Base-by-base conservation (phyloP, 2,888 invertebrate genomes). In the Drosophila niveifrons region DNA sequence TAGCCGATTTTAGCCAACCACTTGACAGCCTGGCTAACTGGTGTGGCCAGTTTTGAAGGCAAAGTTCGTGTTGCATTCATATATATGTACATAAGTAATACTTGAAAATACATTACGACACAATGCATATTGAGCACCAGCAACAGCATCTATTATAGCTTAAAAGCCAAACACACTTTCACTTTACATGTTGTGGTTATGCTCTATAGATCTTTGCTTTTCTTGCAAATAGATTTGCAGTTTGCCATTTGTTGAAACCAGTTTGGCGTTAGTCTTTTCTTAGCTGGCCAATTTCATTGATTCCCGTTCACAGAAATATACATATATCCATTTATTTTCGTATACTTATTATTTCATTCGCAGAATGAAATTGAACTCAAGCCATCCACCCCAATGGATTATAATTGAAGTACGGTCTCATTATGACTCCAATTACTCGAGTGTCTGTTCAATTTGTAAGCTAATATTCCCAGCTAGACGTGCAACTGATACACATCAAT, bases 391-490 rank as follows among this genome's bases (percentile, higher is more conserved):
- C 34, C 31, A 17, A 17, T 31, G 34, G 13, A 13, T 18, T 31
- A 10, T 23, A 41, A 53, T 29, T 29, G 11, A 41, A 41, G 2
- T 41, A 28, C 15, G 23, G 28, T 9, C 7, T 41, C 7, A 28
- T n/a, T 43, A 55, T 55, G 17, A 44, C 61, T 53, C 13, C 17
- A 67, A 66, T 75, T 69, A 58, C 39, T 43, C 13, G 23, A 59
- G 46, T 61, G 34, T 31, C 53, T 58, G 48, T 31, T 13, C 61
- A 67, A 68, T 74, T 78, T 78, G 79, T 64, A 67, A 78, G 39
- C 51, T n/a, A 47, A 66, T 63, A 72, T 17, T 2, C 13, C 11
- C 13, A 51, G 15, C 11, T 1, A 18, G 58, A 36, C n/a, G 36
- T 47, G n/a, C 63, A 15, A 3, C 23, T 15, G 51, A 36, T n/a